phyloP scores from a whole-genome alignment of 2,797 vertebrate genomes.

The Chromis chromis region DNA sequence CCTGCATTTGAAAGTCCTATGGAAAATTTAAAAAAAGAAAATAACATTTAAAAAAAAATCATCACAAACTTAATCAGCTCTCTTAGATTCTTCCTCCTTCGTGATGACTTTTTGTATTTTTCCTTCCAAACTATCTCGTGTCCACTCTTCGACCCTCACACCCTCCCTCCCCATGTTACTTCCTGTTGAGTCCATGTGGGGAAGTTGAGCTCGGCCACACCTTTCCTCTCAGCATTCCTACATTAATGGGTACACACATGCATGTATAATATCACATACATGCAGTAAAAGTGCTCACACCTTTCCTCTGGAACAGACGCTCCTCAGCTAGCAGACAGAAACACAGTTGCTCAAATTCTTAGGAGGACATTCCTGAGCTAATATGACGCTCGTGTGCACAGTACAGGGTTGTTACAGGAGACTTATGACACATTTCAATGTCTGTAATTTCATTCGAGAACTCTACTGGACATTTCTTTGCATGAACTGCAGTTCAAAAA shows the following conservation, averaged over 20 bases:
- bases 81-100: neutral
- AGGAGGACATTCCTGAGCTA: constrained; percentile 21
- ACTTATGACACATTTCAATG: neutral
- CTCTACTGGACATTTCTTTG: neutral
- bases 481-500: neutral
- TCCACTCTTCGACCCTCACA: neutral
- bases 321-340: constrained; percentile 25
- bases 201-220: constrained; percentile 70
- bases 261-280: neutral
- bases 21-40: too few relatives aligned
- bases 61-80: neutral
- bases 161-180: constrained; percentile 44
- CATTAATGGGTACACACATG: constrained; percentile 48
- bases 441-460: neutral
- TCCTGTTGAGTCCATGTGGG: constrained; percentile 68
- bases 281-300: constrained; percentile 41
- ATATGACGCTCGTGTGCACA: constrained; percentile 11
- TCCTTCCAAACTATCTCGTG: neutral
- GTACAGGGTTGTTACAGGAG: neutral
- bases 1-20: neutral
- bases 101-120: neutral
- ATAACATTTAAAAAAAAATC: too few relatives aligned
- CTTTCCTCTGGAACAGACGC: constrained; percentile 38
- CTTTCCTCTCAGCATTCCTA: constrained; percentile 79
- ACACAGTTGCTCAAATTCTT: neutral